Evolutionary conservation across 2,113 vertebrate species (phyloP), one percentile per base, ranked within the genome.

Genomic region (Cricetomys ansorgei): DNA sequence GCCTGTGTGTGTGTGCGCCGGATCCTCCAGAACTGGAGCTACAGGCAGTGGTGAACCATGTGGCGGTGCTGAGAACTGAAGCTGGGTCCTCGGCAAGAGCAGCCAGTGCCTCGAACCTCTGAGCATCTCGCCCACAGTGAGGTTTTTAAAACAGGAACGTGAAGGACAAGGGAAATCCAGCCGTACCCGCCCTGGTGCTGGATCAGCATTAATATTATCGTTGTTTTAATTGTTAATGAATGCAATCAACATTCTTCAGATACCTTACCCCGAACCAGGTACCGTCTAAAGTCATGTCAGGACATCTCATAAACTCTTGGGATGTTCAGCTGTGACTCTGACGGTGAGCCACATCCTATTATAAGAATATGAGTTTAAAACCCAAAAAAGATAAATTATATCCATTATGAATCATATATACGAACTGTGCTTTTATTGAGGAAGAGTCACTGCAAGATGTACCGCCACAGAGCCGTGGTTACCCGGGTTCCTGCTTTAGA

Each of bases 391-490:
- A 97, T 96, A 98, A 98, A 97, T 98, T 97, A 96, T 88, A 98
- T 98, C 97, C 98, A 96, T 1, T 65, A 29, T 98, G 98, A 98
- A 98, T 98, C 98, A 98, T 98, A 98, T 98, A 98, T 98, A 97
- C 96, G 97, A 98, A 98, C 97, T 97, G 98, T 98, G 97, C 96
- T 98, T 98, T 98, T 98, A 98, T 98, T 98, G 98, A 98, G 96
- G 98, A 98, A 98, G 97, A 98, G 88, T 92, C 98, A 95, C 98
- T 98, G 95, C 96, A 98, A 98, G 96, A 98, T 98, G 96, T 97
- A 98, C 97, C 98, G 97, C 97, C 97, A 97, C 96, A 98, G 98
- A 98, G 97, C 98, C 97, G 97, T 88, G 98, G 98, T 97, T 98
- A 96, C 97, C 97, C 96, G 97, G 94, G 90, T 98, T 98, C 98